These are phyloP conservation scores for Sylvietta virens DNA, from an alignment of 2,113 vertebrate genomes.

Conservation along the genomic window DNA sequence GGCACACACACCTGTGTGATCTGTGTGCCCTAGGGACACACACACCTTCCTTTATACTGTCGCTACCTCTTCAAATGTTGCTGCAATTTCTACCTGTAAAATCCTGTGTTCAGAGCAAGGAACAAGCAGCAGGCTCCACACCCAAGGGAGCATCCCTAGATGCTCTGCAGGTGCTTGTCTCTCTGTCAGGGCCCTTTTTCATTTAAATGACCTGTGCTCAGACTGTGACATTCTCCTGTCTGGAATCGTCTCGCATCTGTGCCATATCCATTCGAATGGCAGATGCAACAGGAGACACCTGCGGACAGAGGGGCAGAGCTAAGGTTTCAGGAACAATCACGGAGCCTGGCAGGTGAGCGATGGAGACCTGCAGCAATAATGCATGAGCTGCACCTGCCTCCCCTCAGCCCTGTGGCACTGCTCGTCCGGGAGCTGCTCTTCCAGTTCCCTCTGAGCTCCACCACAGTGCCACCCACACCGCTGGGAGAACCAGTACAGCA, in stretches of 20 bases:
- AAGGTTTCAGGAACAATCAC: conserved; percentile 19
- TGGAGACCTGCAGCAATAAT: conserved; percentile 57
- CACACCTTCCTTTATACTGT: too few relatives aligned
- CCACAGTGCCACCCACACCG: not conserved
- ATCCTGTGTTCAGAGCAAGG: not conserved
- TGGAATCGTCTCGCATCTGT: not conserved
- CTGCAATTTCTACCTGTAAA: not conserved
- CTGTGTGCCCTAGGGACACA: not conserved
- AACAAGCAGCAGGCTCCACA: not conserved
- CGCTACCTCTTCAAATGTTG: not conserved
- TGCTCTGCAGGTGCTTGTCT: not conserved
- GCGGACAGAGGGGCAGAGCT: not conserved
- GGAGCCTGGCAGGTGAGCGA: conserved; percentile 21
- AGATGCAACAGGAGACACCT: not conserved
- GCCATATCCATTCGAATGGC: not conserved
- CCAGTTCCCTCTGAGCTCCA: not conserved
- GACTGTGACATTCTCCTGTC: not conserved
- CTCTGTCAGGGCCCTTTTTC: not conserved
- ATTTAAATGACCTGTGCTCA: not conserved
- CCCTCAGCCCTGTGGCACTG: not conserved
- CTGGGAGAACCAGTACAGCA: not conserved
- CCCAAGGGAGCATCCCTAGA: not conserved
- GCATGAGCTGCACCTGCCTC: conserved; percentile 19
- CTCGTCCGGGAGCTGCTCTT: not conserved
- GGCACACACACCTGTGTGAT: not conserved